Base-by-base conservation (phyloP, 2,797 vertebrate species). In the Dendrocincla tyrannina region DNA sequence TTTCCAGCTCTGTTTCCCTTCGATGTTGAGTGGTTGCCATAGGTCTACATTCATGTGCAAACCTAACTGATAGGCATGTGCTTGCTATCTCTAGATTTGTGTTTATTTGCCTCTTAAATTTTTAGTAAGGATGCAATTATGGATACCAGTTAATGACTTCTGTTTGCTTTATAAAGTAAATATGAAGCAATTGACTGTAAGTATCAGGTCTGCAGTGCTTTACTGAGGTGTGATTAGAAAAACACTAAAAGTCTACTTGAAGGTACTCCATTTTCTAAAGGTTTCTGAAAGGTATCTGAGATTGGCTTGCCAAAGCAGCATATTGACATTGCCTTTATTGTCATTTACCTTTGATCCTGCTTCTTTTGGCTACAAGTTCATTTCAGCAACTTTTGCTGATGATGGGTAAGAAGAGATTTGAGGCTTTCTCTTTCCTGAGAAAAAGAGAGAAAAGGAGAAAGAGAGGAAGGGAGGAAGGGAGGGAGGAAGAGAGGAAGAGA, bases 121-220 rank as follows among this genome's bases (percentile, higher is more conserved):
- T 92, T 93, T 22, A 47, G 50, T 39, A 16, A 70, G 78, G 49
- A 25, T 73, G 28, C 14, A 23, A 28, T 79, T 64, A 64, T 53
- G 41, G 30, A 72, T 81, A 70, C 11, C 53, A 55, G 69, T 37
- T 75, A 86, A 68, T 60, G 56, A 62, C 41, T 85, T 37, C 33
- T 91, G 39, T 69, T 93, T 85, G 52, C 69, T 94, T 88, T 88
- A 60, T 39, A 86, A 86, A 89, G 69, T 62, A 89, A 94, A 92
- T 50, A 42, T 35, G 50, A 87, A 93, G 32, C 25, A 53, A 47
- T 49, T 64, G 58, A 64, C 69, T 13, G 3, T 11, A 66, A 81
- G 41, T 53, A 30, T 62, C 0, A 13, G 66, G 62, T 33, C 39
- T 2, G 0, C 39, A 59, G 82, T 63, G 47, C 37, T 88, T 70